These are phyloP conservation scores for Lasiurus borealis DNA, from an alignment of 2,113 vertebrate species.

Conservation along the genomic window DNA sequence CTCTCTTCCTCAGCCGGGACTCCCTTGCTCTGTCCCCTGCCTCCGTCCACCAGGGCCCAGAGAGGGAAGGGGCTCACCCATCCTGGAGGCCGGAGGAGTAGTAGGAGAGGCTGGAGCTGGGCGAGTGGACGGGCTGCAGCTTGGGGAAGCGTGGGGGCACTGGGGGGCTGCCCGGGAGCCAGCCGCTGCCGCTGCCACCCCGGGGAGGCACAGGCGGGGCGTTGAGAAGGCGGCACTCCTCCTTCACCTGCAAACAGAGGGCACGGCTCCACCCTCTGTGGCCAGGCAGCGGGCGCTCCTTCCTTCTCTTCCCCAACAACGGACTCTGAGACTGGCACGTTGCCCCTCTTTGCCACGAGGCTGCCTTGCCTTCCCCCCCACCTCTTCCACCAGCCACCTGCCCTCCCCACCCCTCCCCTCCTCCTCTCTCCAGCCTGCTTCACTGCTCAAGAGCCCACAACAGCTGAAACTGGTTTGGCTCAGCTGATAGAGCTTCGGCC, in stretches of 20 bases:
- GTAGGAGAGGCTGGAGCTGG: constrained; percentile 94
- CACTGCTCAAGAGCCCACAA: too few relatives aligned
- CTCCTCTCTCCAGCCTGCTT: background rate
- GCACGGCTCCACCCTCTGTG: background rate
- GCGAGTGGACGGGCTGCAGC: constrained; percentile 86
- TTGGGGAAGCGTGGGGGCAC: constrained; percentile 92
- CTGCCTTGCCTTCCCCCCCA: background rate
- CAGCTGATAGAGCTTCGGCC: too few relatives aligned
- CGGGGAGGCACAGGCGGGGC: constrained; percentile 96
- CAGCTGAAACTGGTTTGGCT: background rate
- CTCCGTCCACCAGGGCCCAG: background rate
- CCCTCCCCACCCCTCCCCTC: background rate
- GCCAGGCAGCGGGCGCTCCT: background rate
- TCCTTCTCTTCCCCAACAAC: background rate
- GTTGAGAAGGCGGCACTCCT: constrained; percentile 96
- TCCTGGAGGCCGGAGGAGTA: constrained; percentile 97
- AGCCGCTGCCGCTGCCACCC: constrained; percentile 82
- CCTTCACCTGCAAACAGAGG: constrained; percentile 92
- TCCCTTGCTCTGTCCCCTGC: background rate
- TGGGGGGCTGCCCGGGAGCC: constrained; percentile 90
- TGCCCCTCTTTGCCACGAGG: background rate
- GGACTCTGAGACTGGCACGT: background rate
- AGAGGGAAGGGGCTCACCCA: constrained; percentile 86
- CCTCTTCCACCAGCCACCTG: background rate
- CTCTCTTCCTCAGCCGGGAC: background rate